Evolutionary conservation across 30 jellyfish, hydroid and myxozoan species (phyloP).

Genomic region (Aurelia aurita): DNA sequence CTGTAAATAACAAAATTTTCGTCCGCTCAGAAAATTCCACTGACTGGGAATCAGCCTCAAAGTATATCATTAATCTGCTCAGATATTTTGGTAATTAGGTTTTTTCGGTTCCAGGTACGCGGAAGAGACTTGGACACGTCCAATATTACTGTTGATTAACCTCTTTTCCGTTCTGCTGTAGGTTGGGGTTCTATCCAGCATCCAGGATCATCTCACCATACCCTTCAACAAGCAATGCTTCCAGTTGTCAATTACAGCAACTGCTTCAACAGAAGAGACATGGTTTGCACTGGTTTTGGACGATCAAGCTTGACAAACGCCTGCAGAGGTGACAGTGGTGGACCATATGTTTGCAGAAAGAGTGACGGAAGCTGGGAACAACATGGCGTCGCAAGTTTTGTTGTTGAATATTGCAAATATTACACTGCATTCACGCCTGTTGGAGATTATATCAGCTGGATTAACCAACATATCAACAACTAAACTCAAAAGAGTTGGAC

Average conservation of each 20-base stretch:
- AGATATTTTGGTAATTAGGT: too few species aligned
- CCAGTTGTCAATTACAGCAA: constrained; percentile 65
- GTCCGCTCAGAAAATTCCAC: too few species aligned
- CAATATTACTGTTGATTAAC: too few species aligned
- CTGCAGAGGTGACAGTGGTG: constrained; percentile 93
- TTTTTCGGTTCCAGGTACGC: too few species aligned
- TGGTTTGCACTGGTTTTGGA: constrained; percentile 83
- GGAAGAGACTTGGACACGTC: too few species aligned
- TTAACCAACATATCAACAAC: constrained; percentile 44
- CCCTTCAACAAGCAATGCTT: constrained; percentile 88
- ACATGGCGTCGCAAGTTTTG: too few species aligned
- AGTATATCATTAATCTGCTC: too few species aligned
- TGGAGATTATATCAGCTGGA: constrained; percentile 77
- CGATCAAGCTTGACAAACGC: constrained; percentile 62
- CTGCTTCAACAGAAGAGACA: constrained; percentile 44
- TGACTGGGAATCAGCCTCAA: too few species aligned
- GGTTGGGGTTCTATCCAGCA: constrained; percentile 92
- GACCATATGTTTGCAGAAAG: constrained; percentile 82
- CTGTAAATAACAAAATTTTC: too few species aligned
- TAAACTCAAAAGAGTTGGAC: too few species aligned
- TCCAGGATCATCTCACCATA: constrained; percentile 77
- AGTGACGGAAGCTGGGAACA: too few species aligned
- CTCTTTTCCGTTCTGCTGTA: too few species aligned
- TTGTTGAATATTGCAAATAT: constrained; percentile 76
- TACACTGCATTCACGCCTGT: constrained; percentile 88